phyloP scores from a whole-genome alignment of 2,888 invertebrate species.

The Campoplex nolae region DNA sequence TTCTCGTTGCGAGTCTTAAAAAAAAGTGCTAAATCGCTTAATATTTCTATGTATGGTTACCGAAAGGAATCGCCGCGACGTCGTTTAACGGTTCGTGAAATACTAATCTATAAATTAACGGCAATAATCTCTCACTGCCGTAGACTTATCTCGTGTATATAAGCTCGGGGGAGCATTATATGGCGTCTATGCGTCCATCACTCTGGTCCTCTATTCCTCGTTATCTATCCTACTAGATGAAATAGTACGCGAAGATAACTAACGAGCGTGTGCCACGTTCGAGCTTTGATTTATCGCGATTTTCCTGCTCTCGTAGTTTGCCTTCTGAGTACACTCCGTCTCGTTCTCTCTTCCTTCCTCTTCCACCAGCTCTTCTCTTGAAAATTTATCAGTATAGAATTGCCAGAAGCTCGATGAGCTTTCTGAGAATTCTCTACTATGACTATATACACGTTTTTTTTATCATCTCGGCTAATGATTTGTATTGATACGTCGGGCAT shows the following conservation, averaged over 20 bases:
- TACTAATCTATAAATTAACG: conserved; percentile 69
- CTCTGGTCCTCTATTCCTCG: conserved; percentile 11
- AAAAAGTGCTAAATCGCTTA: conserved; percentile 33
- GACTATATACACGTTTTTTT: neutral
- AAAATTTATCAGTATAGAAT: conserved; percentile 30
- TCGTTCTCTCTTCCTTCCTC: conserved; percentile 16
- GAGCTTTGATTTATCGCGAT: conserved; percentile 44
- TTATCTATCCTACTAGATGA: conserved; percentile 36
- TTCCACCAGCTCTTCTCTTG: conserved; percentile 6
- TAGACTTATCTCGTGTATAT: conserved; percentile 13
- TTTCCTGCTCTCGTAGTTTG: conserved; percentile 28
- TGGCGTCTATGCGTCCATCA: conserved; percentile 33
- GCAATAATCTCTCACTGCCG: conserved; percentile 59
- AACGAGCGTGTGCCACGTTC: conserved; percentile 35
- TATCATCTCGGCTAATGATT: neutral
- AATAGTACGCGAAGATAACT: conserved; percentile 40
- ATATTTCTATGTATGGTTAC: conserved; percentile 31
- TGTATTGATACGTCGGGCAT: neutral
- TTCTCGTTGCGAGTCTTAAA: conserved; percentile 3
- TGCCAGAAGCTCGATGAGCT: conserved; percentile 26
- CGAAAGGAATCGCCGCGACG: conserved; percentile 41
- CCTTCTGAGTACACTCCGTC: conserved; percentile 26
- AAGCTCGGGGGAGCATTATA: neutral
- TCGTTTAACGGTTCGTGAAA: conserved; percentile 64
- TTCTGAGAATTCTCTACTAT: neutral